A percentile compares a stretch with the other conserved stretches of the same genome.
These are phyloP conservation scores for Diadema setosum DNA, from an alignment of 35 echinoderm and acorn worm species.

Conservation along the genomic window DNA sequence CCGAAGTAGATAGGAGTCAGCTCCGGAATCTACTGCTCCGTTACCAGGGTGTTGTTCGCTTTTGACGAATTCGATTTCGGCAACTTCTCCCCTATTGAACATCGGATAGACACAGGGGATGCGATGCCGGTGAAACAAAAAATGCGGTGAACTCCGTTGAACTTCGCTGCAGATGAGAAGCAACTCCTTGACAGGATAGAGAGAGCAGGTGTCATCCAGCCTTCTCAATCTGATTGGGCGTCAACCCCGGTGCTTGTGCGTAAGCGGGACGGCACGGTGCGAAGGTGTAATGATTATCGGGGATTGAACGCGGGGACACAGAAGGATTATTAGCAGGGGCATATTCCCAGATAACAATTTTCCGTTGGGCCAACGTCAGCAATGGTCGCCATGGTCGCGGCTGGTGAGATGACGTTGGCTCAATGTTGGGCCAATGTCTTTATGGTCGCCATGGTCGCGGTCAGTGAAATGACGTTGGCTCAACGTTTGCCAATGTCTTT, in stretches of 20 bases:
- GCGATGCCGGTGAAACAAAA: conserved; percentile 27
- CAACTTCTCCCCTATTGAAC: conserved; percentile 9
- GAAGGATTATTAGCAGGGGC: too few species aligned
- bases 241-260: conserved; percentile 39
- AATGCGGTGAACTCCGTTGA: conserved; percentile 32
- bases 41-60: conserved; percentile 46
- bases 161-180: conserved; percentile 47
- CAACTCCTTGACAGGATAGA: conserved; percentile 23
- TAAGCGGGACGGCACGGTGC: conserved; percentile 21
- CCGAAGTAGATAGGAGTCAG: background rate
- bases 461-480: too few species aligned
- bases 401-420: too few species aligned
- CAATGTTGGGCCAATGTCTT: too few species aligned
- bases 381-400: too few species aligned
- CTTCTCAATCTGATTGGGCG: background rate
- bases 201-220: conserved; percentile 37
- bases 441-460: too few species aligned
- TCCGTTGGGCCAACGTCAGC: too few species aligned
- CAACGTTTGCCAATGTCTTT: too few species aligned
- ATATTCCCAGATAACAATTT: too few species aligned
- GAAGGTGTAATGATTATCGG: conserved; percentile 45
- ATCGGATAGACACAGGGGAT: conserved; percentile 26
- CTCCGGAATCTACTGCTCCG: background rate
- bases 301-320: conserved; percentile 17
- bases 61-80: conserved; percentile 38